These are phyloP conservation scores for Crypturellus undulatus DNA, from an alignment of 2,113 vertebrate genomes.

Conservation along the genomic window DNA sequence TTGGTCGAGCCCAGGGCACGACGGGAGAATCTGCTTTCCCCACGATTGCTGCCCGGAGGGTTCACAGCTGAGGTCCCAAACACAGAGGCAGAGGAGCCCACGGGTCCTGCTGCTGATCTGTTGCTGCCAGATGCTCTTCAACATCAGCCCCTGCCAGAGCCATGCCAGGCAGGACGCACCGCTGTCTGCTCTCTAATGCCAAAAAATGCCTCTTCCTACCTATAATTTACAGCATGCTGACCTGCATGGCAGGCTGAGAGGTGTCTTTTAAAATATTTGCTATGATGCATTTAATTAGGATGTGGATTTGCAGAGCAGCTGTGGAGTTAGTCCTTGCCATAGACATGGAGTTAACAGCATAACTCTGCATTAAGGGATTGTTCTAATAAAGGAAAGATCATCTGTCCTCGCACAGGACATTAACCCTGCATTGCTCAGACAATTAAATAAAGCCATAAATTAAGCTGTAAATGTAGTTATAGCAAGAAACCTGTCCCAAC, in stretches of 20 bases:
- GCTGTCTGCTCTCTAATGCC: not conserved
- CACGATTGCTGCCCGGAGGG: conserved; percentile 45
- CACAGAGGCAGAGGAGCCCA: too few relatives aligned
- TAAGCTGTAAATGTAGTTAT: conserved; percentile 41
- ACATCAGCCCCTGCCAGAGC: not conserved
- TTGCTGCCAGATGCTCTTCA: not conserved
- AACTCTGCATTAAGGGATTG: conserved; percentile 55
- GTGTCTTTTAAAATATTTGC: conserved; percentile 27
- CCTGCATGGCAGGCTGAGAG: conserved; percentile 22
- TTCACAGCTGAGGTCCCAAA: too few relatives aligned
- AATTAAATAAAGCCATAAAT: conserved; percentile 70
- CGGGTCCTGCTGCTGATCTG: not conserved
- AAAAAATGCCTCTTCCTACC: too few relatives aligned
- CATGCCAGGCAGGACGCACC: not conserved
- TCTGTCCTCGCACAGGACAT: conserved; percentile 62
- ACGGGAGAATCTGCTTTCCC: conserved; percentile 66
- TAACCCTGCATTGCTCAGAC: conserved; percentile 62
- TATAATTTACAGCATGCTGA: not conserved
- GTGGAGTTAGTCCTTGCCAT: conserved; percentile 25
- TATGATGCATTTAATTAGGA: conserved; percentile 9
- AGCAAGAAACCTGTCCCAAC: conserved; percentile 13
- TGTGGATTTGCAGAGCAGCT: conserved; percentile 33
- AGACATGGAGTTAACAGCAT: conserved; percentile 57
- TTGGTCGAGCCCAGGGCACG: conserved; percentile 67
- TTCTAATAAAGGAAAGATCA: conserved; percentile 63